Evolutionary conservation across 2,113 vertebrate genomes (phyloP), one percentile per base, ranked within the genome.

Genomic region (Trematomus loennbergii): DNA sequence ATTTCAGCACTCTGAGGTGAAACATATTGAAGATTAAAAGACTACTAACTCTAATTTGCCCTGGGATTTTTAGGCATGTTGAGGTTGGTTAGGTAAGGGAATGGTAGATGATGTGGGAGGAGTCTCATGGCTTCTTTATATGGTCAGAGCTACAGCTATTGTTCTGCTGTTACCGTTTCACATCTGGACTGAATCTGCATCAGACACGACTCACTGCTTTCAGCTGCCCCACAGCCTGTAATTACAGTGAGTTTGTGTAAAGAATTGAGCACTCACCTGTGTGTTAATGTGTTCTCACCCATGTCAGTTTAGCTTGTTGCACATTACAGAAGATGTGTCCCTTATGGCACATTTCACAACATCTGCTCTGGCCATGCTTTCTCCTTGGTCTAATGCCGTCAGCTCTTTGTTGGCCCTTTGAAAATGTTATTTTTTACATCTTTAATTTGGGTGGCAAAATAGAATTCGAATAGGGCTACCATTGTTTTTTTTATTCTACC

Each of bases 131-230:
- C 40, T 29, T 62, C 40, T 48, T 71, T 43, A 65, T 73, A 55
- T 53, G 45, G 20, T 57, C 20, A 40, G 64, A 64, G 55, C 25
- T 40, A 48, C 63, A 61, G 61, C 73, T 75, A 45, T n/a, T 63
- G 55, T 43, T 0, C 63, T 63, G 33, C 50, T 63, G 10, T 84
- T 54, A 69, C 59, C 61, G 63, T 68, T 81, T 74, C 60, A 72
- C 79, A 76, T 81, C 62, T 43, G 81, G 54, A 52, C 55, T 6
- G 59, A 70, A 53, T 66, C 55, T 77, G 78, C 80, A 50, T 82
- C 85, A 74, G 63, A 85, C 69, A 12, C 45, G 59, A 59, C 66
- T 62, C 43, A 49, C 55, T 62, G 62, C 49, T 60, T 60, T 12
- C 54, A 1, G 45, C 59, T 50, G 63, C 57, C 25, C 43, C 49